These are phyloP conservation scores for Synanthedon andrenaeformis DNA, from an alignment of 2,888 invertebrate species.

Conservation along the genomic window DNA sequence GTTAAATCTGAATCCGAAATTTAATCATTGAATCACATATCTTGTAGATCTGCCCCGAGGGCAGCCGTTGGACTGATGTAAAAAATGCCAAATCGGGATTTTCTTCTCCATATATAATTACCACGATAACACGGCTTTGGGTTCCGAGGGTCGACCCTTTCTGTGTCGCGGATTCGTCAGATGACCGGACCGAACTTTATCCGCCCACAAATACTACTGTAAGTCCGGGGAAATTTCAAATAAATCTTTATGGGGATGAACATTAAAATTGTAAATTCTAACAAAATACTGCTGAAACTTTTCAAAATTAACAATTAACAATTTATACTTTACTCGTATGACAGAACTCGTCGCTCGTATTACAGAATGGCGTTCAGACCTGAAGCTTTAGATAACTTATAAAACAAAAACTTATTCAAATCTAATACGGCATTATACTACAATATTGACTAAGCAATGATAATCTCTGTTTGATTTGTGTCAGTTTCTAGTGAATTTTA, in stretches of 20 bases:
- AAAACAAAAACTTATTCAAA: too few species aligned
- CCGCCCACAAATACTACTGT: neutral
- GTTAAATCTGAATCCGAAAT: slow-evolving; percentile 22
- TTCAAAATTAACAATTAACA: too few species aligned
- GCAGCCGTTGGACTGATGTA: slow-evolving; percentile 5
- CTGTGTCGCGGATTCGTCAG: slow-evolving; percentile 17
- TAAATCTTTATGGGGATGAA: neutral
- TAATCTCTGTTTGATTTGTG: too few species aligned
- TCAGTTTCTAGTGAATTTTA: too few species aligned
- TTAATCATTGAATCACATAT: slow-evolving; percentile 10
- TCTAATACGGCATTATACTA: too few species aligned
- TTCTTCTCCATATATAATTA: slow-evolving; percentile 35
- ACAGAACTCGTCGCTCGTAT: too few species aligned
- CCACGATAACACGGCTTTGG: slow-evolving; percentile 26
- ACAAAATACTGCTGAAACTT: neutral
- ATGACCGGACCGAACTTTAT: slow-evolving; percentile 4
- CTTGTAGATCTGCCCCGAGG: neutral
- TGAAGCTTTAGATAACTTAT: too few species aligned
- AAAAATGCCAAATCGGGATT: slow-evolving; percentile 22
- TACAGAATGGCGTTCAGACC: too few species aligned
- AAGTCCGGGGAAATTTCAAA: neutral
- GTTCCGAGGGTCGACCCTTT: slow-evolving; percentile 34
- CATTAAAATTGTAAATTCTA: neutral
- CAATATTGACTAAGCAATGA: too few species aligned
- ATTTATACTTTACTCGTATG: too few species aligned